Conservation (phyloP, 2,797 vertebrate genomes). For the Graptemys geographica region DNA sequence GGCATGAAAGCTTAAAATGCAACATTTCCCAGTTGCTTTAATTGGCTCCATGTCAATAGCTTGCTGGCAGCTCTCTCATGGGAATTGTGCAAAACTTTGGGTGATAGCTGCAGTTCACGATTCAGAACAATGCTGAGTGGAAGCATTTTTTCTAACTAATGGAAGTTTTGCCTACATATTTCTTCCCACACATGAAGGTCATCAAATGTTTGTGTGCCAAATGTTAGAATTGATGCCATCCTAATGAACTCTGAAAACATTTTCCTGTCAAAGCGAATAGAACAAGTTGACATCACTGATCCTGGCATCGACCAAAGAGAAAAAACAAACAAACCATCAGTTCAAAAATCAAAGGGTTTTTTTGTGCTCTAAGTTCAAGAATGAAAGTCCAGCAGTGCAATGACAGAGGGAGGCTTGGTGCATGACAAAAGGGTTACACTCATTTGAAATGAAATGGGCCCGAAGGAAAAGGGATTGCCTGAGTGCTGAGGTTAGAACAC, state of each 20-base stretch:
- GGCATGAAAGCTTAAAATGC: fast-evolving
- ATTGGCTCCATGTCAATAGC: background rate
- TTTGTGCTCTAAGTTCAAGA: constrained; percentile 66
- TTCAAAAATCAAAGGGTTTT: constrained; percentile 31
- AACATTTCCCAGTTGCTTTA: background rate
- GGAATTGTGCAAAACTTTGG: constrained; percentile 3
- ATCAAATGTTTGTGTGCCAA: constrained; percentile 71
- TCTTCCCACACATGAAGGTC: constrained; percentile 75
- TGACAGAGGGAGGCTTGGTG: constrained; percentile 19
- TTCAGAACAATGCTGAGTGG: background rate
- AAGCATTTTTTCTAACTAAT: constrained; percentile 72
- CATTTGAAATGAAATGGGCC: fast-evolving
- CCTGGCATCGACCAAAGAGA: constrained; percentile 68
- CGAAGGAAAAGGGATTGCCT: background rate
- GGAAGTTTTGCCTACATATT: constrained; percentile 76
- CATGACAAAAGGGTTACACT: constrained; percentile 41
- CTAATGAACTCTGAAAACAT: constrained; percentile 79
- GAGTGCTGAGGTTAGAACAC: constrained; percentile 7
- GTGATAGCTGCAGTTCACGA: background rate
- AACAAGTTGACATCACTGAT: constrained; percentile 76
- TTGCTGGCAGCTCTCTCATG: background rate
- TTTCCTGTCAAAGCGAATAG: constrained; percentile 76
- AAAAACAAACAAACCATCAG: constrained; percentile 73
- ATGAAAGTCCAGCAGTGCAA: constrained; percentile 60
- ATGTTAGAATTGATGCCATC: constrained; percentile 76